Evolutionary conservation across 2,113 vertebrate genomes (phyloP).

Genomic region (Podarcis muralis): DNA sequence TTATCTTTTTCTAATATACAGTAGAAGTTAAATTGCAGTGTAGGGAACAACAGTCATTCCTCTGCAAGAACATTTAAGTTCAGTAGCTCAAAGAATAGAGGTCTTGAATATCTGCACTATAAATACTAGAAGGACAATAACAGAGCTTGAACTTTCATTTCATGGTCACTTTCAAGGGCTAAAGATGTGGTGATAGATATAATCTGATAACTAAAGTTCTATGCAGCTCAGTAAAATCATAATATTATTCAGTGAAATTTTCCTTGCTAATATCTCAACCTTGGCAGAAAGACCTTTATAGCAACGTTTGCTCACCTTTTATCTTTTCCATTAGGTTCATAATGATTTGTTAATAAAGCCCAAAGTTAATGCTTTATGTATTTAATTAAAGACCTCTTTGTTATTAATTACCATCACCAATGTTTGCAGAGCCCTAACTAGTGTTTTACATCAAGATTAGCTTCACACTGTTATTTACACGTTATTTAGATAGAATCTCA

Average conservation of each 20-base stretch:
- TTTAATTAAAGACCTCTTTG: conserved; percentile 16
- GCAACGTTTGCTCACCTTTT: neutral
- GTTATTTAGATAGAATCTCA: conserved; percentile 23
- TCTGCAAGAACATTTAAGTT: conserved; percentile 2
- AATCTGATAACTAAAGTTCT: neutral
- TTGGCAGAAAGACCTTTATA: neutral
- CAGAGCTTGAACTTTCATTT: neutral
- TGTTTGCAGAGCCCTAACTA: conserved; percentile 22
- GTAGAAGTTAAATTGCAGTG: neutral
- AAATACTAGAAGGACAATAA: neutral
- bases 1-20: neutral
- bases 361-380: neutral
- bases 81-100: neutral
- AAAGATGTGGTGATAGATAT: neutral
- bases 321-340: conserved; percentile 19
- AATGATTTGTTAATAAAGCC: conserved; percentile 31
- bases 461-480: conserved; percentile 23
- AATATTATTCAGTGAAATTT: neutral
- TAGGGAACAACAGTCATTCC: neutral
- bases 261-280: conserved; percentile 2
- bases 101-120: neutral
- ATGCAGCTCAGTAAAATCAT: neutral
- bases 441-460: conserved; percentile 23
- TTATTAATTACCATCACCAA: conserved; percentile 29
- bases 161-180: neutral